These are phyloP conservation scores for Nasonia oneida DNA, from an alignment of 2,888 invertebrate genomes.

Conservation along the genomic window DNA sequence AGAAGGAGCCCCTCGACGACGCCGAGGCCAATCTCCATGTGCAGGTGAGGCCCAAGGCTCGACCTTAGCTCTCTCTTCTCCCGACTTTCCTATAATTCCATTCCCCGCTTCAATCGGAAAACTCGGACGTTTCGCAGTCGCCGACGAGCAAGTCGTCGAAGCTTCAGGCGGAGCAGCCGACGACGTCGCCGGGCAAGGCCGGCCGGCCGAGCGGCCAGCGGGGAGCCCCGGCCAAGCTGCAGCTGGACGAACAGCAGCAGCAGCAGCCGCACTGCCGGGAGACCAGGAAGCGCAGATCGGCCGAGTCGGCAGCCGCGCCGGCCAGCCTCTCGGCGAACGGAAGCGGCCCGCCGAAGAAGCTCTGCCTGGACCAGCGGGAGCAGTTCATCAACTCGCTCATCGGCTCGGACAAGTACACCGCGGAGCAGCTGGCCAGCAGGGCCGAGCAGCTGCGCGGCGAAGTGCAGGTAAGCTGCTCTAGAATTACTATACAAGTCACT, in stretches of 20 bases:
- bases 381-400: slow-evolving; percentile 74
- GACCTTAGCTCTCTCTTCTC: neutral
- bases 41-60: slow-evolving; percentile 12
- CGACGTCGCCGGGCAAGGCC: slow-evolving; percentile 37
- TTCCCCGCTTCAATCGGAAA: neutral
- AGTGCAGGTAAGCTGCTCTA: slow-evolving; percentile 70
- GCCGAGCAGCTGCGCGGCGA: slow-evolving; percentile 75
- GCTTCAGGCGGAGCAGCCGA: slow-evolving; percentile 55
- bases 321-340: slow-evolving; percentile 64
- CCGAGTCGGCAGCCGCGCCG: neutral
- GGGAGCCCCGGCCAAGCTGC: neutral
- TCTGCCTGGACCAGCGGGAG: slow-evolving; percentile 74
- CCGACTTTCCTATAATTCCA: neutral
- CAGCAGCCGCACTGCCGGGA: slow-evolving; percentile 34
- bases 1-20: slow-evolving; percentile 62
- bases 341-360: slow-evolving; percentile 70
- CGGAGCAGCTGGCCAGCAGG: slow-evolving; percentile 73
- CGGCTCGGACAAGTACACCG: slow-evolving; percentile 73
- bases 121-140: neutral
- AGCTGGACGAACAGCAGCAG: slow-evolving; percentile 28
- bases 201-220: slow-evolving; percentile 42
- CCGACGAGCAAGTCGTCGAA: slow-evolving; percentile 56
- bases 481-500: no score
- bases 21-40: slow-evolving; percentile 29
- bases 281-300: slow-evolving; percentile 66